Evolutionary conservation across 2,797 vertebrate genomes (phyloP).

Genomic region (Melanotaenia parkinsoni): DNA sequence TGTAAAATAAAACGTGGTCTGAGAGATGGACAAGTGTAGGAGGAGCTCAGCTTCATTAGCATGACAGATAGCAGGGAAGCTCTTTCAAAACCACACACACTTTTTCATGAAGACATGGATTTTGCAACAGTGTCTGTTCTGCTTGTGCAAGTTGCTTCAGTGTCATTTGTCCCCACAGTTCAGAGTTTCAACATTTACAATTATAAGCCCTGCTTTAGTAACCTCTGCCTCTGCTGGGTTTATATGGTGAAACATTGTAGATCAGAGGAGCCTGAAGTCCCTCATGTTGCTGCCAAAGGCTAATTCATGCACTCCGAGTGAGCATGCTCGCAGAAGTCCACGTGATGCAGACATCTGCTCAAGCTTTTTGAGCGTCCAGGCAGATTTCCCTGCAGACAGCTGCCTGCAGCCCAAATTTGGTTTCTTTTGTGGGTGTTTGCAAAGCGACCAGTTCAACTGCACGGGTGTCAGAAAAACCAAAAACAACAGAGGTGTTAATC

Average conservation of each 20-base stretch:
- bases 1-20: not conserved
- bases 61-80: constrained; percentile 31
- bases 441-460: not conserved
- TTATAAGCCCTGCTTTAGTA: constrained; percentile 21
- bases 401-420: no score
- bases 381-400: not conserved
- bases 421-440: no score
- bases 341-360: not conserved
- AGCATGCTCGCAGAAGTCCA: not conserved
- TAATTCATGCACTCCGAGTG: not conserved
- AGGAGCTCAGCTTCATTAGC: constrained; percentile 53
- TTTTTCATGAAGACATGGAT: constrained; percentile 25
- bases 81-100: constrained; percentile 30
- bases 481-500: not conserved
- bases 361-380: not conserved
- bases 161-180: constrained; percentile 8
- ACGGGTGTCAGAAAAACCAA: not conserved
- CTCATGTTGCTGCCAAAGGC: not conserved
- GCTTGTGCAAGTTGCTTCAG: constrained; percentile 41
- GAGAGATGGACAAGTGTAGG: constrained; percentile 23
- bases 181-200: constrained; percentile 41
- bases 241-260: not conserved
- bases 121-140: constrained; percentile 28
- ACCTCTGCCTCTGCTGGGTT: not conserved
- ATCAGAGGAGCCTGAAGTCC: not conserved